Conservation (phyloP, 2,888 invertebrate genomes). For the Tortrix viridana region DNA sequence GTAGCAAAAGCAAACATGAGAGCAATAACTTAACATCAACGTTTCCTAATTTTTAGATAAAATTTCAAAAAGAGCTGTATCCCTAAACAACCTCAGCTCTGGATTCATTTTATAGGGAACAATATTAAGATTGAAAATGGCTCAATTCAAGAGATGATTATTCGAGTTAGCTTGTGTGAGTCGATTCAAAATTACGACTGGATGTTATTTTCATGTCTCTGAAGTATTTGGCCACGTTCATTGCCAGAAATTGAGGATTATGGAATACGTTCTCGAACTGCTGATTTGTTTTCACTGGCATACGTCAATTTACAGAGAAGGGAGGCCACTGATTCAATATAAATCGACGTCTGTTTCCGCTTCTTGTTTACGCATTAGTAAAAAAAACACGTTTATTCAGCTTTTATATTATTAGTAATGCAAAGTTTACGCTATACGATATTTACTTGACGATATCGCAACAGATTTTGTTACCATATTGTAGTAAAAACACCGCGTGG, state of each 20-base stretch:
- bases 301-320: background rate
- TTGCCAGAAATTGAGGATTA: constrained; percentile 24
- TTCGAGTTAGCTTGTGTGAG: constrained; percentile 10
- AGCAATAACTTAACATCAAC: background rate
- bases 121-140: constrained; percentile 5
- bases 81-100: background rate
- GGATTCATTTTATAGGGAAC: background rate
- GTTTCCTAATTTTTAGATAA: background rate
- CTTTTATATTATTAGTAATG: no score
- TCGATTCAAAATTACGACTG: background rate
- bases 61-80: background rate
- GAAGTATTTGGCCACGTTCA: constrained; percentile 22
- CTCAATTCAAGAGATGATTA: constrained; percentile 8
- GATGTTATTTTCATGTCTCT: constrained; percentile 19
- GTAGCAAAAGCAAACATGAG: no score
- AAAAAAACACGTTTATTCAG: no score
- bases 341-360: no score
- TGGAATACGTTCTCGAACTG: constrained; percentile 8
- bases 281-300: constrained; percentile 5
- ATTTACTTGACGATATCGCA: no score
- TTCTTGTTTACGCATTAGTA: no score
- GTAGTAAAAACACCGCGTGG: no score
- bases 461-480: no score
- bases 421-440: no score
- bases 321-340: background rate